These are phyloP conservation scores for Psittacula cyanocephala DNA, from an alignment of 2,113 vertebrate species.

Conservation along the genomic window DNA sequence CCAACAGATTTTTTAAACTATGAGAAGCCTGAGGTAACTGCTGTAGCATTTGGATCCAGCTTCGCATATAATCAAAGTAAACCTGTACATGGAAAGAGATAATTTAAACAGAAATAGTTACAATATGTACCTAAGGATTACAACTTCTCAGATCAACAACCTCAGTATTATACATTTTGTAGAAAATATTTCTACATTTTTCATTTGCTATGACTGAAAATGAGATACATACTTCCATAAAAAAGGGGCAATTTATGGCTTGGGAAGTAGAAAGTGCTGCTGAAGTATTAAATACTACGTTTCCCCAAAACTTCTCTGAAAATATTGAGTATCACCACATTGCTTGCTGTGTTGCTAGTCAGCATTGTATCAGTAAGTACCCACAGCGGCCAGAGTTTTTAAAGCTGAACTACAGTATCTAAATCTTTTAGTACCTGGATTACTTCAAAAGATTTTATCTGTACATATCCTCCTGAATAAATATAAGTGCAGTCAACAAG, in stretches of 20 bases:
- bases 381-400: not conserved
- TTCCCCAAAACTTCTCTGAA: not conserved
- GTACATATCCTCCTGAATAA: not conserved
- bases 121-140: not conserved
- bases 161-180: not conserved
- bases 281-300: not conserved
- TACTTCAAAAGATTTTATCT: not conserved
- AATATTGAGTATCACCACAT: not conserved
- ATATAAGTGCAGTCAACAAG: not conserved
- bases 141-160: not conserved
- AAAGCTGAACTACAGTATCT: not conserved
- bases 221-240: not conserved
- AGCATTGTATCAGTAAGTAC: not conserved
- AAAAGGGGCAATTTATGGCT: not conserved
- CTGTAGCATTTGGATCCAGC: slow-evolving; percentile 99
- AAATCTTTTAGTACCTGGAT: not conserved
- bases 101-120: not conserved
- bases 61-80: slow-evolving; percentile 99
- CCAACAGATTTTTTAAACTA: slow-evolving; percentile 96
- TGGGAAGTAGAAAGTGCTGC: not conserved
- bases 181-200: not conserved
- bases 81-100: slow-evolving; percentile 76
- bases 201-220: not conserved
- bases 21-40: slow-evolving; percentile 98
- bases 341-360: not conserved